These are phyloP conservation scores for Ceyx melanurus DNA, from an alignment of 2,113 vertebrate genomes.

Conservation along the genomic window DNA sequence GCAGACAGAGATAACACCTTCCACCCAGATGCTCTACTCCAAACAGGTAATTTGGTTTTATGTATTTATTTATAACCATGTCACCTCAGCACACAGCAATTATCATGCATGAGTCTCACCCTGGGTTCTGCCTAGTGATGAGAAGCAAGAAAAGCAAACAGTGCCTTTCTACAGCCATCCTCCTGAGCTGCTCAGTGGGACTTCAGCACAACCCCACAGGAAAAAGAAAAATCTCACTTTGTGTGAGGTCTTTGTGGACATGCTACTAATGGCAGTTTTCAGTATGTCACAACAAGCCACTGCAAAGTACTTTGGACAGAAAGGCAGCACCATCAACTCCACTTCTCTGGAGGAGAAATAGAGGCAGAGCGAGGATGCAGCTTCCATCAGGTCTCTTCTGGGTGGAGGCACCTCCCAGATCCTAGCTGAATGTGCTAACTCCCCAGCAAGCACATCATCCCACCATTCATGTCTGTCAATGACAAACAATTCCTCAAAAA, in stretches of 20 bases:
- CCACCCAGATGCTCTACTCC: fast-evolving
- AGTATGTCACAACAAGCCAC: not conserved
- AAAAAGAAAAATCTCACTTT: not conserved
- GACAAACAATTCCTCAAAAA: not conserved
- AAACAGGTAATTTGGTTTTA: not conserved
- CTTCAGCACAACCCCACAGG: not conserved
- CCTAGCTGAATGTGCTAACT: not conserved
- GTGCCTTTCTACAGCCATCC: not conserved
- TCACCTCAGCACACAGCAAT: not conserved
- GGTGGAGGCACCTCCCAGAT: not conserved
- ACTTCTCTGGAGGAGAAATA: not conserved
- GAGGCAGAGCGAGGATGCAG: not conserved
- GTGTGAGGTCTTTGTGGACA: not conserved
- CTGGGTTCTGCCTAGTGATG: not conserved
- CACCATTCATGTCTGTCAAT: fast-evolving
- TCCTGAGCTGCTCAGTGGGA: not conserved
- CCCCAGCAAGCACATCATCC: fast-evolving
- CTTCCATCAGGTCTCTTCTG: not conserved
- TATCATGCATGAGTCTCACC: not conserved
- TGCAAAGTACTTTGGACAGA: not conserved
- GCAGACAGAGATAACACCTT: not conserved
- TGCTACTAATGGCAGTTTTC: not conserved
- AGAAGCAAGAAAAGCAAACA: not conserved
- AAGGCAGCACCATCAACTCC: not conserved
- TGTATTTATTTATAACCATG: not conserved